These are phyloP conservation scores for Corythoichthys haematopterus DNA, from an alignment of 2,113 vertebrate species.

Conservation along the genomic window DNA sequence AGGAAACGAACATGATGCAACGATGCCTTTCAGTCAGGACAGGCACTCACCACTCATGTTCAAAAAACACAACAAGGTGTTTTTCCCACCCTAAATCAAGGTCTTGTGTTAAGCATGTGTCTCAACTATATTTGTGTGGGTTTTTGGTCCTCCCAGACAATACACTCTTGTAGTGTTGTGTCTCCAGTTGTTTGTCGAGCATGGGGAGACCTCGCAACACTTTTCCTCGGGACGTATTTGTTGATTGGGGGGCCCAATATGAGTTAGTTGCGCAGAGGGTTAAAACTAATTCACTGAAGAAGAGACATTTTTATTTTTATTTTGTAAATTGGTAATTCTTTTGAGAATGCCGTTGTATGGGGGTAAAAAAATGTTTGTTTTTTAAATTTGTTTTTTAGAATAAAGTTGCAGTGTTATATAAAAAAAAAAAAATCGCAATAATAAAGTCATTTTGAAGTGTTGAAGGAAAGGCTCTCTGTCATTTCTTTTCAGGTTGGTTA, in stretches of 20 bases:
- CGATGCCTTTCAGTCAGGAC: not conserved
- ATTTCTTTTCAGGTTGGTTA: too few relatives aligned
- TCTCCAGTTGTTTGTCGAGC: constrained; percentile 3
- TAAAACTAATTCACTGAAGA: too few relatives aligned
- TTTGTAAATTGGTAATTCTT: too few relatives aligned
- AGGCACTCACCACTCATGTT: not conserved
- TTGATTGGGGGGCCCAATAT: not conserved
- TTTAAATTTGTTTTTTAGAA: too few relatives aligned
- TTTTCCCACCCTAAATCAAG: constrained; percentile 7
- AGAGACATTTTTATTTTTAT: too few relatives aligned
- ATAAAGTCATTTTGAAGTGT: too few relatives aligned
- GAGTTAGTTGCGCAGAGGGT: too few relatives aligned
- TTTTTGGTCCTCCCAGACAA: constrained; percentile 17
- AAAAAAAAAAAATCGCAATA: too few relatives aligned
- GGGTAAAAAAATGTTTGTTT: too few relatives aligned
- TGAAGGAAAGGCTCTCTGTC: too few relatives aligned
- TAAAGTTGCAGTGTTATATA: too few relatives aligned
- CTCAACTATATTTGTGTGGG: constrained; percentile 26
- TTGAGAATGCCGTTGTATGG: too few relatives aligned
- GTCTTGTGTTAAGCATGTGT: constrained; percentile 2
- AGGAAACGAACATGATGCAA: not conserved
- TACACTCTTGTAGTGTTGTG: constrained; percentile 20
- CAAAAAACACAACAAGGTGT: not conserved
- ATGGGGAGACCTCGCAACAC: not conserved
- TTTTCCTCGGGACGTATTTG: not conserved